Evolutionary conservation across 2,797 vertebrate species (phyloP), one percentile per base, ranked within the genome.

Genomic region (Falco naumanni): DNA sequence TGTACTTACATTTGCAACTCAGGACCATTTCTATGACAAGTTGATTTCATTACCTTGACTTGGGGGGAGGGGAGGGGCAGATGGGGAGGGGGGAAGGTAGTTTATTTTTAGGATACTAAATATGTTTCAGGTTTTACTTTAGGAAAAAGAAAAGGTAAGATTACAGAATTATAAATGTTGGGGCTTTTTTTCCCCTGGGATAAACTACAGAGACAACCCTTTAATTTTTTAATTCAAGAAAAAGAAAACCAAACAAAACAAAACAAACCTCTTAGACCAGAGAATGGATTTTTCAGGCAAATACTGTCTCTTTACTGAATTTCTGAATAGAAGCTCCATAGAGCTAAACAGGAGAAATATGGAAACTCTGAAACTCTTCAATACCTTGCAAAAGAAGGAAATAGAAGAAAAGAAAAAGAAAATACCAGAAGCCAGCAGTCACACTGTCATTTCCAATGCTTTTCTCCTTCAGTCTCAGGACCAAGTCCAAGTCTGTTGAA

Each of bases 201-300:
- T 69, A 63, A 69, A 61, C 21, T 56, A 15, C 2, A 43, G 11
- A 54, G 4, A 26, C 9, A 68, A 43, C 2, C 0, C 65, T 91
- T 37, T 10, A 60, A 74, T 48, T 87, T 7, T 60, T n/a, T 43
- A 25, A 43, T 51, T 37, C 4, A 19, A 6, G n/a, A 25, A 3
- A 4, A 33, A 12, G 3, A 9, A 10, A 3, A 0, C 11, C 11
- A 1, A 7, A 19, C 50, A 18, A 7, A 24, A 16, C 4, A 9
- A 10, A 11, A 37, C 14, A 26, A 17, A 6, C 0, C 2, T 9
- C 22, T 11, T 10, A 59, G 26, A 69, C 3, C 15, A 54, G 28
- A 56, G 21, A 50, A 74, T 50, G 16, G 2, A 24, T 43, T 87
- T 90, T 77, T 60, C 45, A 80, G 68, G 18, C 4, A 84, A 91